phyloP scores from a whole-genome alignment of 2,113 vertebrate genomes.

The Dicrurus megarhynchus region DNA sequence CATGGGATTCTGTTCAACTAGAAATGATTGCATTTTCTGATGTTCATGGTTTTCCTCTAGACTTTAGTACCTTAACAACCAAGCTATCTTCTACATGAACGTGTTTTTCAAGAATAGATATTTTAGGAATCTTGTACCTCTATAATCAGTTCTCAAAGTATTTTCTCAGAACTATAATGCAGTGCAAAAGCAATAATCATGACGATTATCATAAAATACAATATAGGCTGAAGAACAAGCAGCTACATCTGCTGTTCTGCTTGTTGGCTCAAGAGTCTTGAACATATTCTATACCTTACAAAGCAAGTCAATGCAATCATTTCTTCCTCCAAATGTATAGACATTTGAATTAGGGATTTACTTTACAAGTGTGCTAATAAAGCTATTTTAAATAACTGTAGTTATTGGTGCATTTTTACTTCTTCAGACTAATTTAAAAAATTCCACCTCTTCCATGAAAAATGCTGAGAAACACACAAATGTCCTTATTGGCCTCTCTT shows the following conservation, averaged over 20 bases:
- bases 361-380: not conserved
- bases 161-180: not conserved
- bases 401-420: not conserved
- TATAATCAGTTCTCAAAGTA: not conserved
- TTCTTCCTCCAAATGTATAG: not conserved
- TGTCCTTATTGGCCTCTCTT: not conserved
- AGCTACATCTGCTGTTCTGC: not conserved
- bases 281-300: not conserved
- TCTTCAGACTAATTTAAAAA: not conserved
- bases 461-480: not conserved
- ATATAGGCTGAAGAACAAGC: not conserved
- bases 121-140: not conserved
- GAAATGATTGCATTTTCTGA: not conserved
- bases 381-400: not conserved
- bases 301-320: not conserved
- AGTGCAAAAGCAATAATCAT: not conserved
- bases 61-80: not conserved
- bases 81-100: not conserved
- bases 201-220: not conserved
- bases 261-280: not conserved
- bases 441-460: not conserved
- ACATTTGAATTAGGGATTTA: not conserved
- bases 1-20: not conserved
- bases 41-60: not conserved
- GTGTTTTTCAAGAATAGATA: not conserved